Evolutionary conservation across 2,888 invertebrate genomes (phyloP).

Genomic region (Dryadula phaetusa): DNA sequence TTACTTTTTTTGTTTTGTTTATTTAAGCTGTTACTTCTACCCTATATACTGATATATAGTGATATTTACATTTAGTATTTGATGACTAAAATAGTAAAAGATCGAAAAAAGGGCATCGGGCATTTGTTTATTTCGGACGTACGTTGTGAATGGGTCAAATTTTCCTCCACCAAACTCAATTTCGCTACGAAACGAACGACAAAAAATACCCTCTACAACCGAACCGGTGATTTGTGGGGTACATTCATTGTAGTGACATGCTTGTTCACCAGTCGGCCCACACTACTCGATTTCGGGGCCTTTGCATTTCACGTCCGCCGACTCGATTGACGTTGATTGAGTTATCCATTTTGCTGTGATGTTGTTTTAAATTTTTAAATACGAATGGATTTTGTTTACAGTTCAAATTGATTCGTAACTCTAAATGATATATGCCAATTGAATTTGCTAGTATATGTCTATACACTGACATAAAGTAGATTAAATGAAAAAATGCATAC

Average conservation of each 20-base stretch:
- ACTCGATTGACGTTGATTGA: constrained; percentile 78
- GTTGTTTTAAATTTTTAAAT: constrained; percentile 50
- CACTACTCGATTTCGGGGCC: constrained; percentile 64
- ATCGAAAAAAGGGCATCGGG: constrained; percentile 1
- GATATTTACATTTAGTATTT: neutral
- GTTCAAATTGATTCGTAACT: constrained; percentile 44
- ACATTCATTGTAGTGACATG: constrained; percentile 81
- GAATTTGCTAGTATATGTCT: constrained; percentile 29
- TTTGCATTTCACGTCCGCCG: constrained; percentile 44
- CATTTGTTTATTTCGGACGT: constrained; percentile 36
- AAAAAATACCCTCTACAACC: constrained; percentile 72
- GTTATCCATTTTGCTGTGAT: constrained; percentile 62
- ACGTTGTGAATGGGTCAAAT: constrained; percentile 57
- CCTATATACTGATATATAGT: too few species aligned
- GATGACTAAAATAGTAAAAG: neutral
- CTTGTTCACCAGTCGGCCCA: constrained; percentile 65
- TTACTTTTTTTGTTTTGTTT: too few species aligned
- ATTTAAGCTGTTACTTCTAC: too few species aligned
- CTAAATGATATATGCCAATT: constrained; percentile 34
- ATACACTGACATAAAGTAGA: too few species aligned
- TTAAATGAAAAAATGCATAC: too few species aligned
- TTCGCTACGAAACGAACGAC: constrained; percentile 75
- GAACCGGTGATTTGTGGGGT: constrained; percentile 79
- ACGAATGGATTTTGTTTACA: constrained; percentile 44
- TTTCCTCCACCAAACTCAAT: constrained; percentile 74